Evolutionary conservation across 1,140 invertebrate genomes (phyloP), one percentile per base, ranked within the genome.

Genomic region (Carposina sasakii): DNA sequence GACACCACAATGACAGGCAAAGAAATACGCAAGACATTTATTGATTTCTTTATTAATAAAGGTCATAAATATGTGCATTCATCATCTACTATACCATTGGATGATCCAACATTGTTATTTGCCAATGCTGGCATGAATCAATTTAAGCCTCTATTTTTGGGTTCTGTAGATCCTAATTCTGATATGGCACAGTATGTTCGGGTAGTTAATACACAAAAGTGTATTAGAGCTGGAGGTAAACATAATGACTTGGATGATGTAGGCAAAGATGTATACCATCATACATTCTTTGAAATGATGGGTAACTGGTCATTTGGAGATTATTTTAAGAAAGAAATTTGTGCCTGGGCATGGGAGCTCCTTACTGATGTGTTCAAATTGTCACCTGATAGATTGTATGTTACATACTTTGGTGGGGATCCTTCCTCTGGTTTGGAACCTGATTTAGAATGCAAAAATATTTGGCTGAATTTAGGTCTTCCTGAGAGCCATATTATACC

Each of bases 221-320:
- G 98, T 81, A 99, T 99, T 60, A 90, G 98, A 67, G 98, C 98
- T 67, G 98, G 98, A 54, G 98, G 98, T 42, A 99, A 99, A 86
- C 98, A 99, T 76, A 99, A 99, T 86, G 98, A 99, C 86, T 86
- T 99, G 43, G 98, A 99, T 87, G 98, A 99, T 90, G 98, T 99
- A 28, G 98, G 98, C 19, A 99, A 99, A 88, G 98, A 99, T 89
- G 96, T 99, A 1, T 99, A 99, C 70, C 98, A 99, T 89, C 98
- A 99, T 71, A 99, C 98, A 1, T 99, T 99, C 84, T 99, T 99
- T 88, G 98, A 99, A 88, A 99, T 99, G 98, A 89, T 99, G 87
- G 98, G 98, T 16, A 99, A 99, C 77, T 99, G 98, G 98, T 99
- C 98, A 4, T 99, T 99, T 89, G 98, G 98, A 22, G 98, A 99